Evolutionary conservation across 2,888 invertebrate species (phyloP), one percentile per base, ranked within the genome.

Genomic region (Orthosia gothica): DNA sequence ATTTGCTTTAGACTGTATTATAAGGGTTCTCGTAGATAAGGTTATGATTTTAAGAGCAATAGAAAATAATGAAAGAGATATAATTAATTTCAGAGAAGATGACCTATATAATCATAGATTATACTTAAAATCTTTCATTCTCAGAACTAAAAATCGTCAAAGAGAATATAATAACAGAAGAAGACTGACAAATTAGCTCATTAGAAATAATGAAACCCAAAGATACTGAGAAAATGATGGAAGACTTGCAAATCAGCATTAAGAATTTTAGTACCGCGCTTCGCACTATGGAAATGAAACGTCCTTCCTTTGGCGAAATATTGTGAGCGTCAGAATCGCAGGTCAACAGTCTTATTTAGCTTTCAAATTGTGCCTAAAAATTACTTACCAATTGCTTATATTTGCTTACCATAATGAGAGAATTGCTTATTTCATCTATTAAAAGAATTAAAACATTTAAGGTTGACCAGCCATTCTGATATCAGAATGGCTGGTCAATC

Each of bases 281-380:
- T 59, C 49, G 82, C 64, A 69, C 75, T 77, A 84, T 84, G 82
- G 74, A 83, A 83, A 85, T 85, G 65, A 82, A 84, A 80, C 32
- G 63, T 70, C 61, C 62, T 72, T 78, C 47, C 69, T 54, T 45
- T 55, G 49, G 32, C 45, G 9, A 79, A 83, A 83, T 77, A 85
- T 77, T 86, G n/a, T n/a, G n/a, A n/a, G n/a, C n/a, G n/a, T n/a
- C n/a, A n/a, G n/a, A n/a, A n/a, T n/a, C n/a, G n/a, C n/a, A n/a
- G n/a, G n/a, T n/a, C n/a, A n/a, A n/a, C n/a, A n/a, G n/a, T n/a
- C n/a, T n/a, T n/a, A n/a, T n/a, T n/a, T n/a, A n/a, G n/a, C n/a
- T n/a, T n/a, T n/a, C n/a, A n/a, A n/a, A n/a, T n/a, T n/a, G n/a
- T n/a, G n/a, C n/a, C n/a, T n/a, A n/a, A n/a, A n/a, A n/a, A n/a